phyloP scores from a whole-genome alignment of 2,888 invertebrate species.

The Syrphus vitripennis region DNA sequence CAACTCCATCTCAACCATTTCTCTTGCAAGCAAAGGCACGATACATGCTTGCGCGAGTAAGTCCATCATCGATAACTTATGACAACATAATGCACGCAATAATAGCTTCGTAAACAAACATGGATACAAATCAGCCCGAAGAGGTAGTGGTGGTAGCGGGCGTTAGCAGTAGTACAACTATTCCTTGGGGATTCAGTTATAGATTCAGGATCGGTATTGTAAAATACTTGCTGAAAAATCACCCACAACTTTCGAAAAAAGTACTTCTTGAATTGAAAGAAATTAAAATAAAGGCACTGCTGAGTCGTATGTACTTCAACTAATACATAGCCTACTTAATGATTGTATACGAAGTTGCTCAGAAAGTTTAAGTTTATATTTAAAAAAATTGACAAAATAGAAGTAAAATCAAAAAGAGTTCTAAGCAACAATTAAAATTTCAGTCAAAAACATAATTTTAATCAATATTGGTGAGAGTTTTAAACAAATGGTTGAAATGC shows the following conservation, averaged over 20 bases:
- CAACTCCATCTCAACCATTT: not conserved
- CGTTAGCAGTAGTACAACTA: not conserved
- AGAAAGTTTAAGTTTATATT: no score
- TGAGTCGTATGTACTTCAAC: no score
- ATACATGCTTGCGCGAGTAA: conserved; percentile 62
- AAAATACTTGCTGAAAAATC: conserved; percentile 47
- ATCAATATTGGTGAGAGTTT: no score
- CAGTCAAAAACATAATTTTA: no score
- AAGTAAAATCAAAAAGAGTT: no score
- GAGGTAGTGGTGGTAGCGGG: not conserved
- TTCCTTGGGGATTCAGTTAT: conserved; percentile 28
- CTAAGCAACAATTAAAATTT: no score
- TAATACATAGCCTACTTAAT: no score
- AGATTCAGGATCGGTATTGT: not conserved
- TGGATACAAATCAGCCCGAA: not conserved
- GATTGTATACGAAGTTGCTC: no score
- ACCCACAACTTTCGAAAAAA: conserved; percentile 16
- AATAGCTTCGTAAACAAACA: conserved; percentile 57
- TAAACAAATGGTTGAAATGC: no score
- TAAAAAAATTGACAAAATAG: no score
- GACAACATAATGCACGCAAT: conserved; percentile 71
- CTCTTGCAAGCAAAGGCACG: not conserved
- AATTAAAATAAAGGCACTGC: no score
- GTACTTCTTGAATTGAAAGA: not conserved
- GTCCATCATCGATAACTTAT: conserved; percentile 72